Conservation (phyloP, 2,888 invertebrate species). For the Notodonta dromedarius region DNA sequence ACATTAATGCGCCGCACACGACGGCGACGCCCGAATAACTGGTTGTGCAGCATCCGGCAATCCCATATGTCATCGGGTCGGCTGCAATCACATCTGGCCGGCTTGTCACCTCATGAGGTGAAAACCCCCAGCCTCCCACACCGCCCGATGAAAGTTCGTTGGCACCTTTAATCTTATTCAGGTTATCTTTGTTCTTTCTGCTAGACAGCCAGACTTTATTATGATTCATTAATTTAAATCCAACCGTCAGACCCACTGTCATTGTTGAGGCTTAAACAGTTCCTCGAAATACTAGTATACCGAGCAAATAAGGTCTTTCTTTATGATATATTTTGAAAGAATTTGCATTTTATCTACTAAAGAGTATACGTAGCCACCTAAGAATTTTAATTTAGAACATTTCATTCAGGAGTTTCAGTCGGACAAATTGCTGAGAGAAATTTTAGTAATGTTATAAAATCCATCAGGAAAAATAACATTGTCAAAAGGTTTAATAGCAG, state of each 20-base stretch:
- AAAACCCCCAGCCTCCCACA: conserved; percentile 6
- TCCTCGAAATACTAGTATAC: too few relatives aligned
- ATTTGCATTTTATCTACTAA: too few relatives aligned
- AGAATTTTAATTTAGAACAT: too few relatives aligned
- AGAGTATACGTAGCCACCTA: too few relatives aligned
- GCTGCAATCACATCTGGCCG: conserved; percentile 3
- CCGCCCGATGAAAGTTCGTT: conserved; percentile 1
- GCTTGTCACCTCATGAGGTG: conserved; percentile 3
- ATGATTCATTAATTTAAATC: background rate
- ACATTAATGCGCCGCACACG: conserved; percentile 26
- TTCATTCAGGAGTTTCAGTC: too few relatives aligned
- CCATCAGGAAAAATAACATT: too few relatives aligned
- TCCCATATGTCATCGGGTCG: conserved; percentile 2
- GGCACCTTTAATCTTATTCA: conserved; percentile 3
- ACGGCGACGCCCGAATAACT: conserved; percentile 22
- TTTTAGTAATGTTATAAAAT: too few relatives aligned
- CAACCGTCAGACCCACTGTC: background rate
- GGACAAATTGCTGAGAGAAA: too few relatives aligned
- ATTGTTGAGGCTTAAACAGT: background rate
- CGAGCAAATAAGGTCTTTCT: too few relatives aligned
- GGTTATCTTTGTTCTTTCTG: background rate
- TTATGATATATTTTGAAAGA: too few relatives aligned
- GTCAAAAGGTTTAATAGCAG: background rate
- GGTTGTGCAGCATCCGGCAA: conserved; percentile 12
- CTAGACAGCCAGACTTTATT: background rate